These are phyloP conservation scores for Bombus superbus DNA, from an alignment of 1,140 invertebrate genomes.

Conservation along the genomic window DNA sequence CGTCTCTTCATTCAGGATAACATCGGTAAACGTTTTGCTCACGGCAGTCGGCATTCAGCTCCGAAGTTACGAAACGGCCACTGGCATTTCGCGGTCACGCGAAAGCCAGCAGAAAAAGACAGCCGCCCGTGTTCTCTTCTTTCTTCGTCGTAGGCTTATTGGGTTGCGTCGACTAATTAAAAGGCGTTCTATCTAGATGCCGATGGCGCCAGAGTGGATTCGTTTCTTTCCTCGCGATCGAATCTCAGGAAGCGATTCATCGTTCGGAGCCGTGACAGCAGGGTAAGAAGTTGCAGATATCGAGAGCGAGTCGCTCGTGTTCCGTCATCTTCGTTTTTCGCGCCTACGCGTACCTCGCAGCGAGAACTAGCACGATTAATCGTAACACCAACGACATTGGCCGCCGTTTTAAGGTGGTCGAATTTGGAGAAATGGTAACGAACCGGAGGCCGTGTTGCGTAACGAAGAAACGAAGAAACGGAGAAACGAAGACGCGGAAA, in stretches of 20 bases:
- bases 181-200: slow-evolving; percentile 32
- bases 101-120: neutral
- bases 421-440: neutral
- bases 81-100: slow-evolving; percentile 6
- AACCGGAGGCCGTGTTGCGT: too few species aligned
- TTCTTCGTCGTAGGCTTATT: slow-evolving; percentile 25
- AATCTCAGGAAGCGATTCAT: neutral
- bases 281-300: neutral
- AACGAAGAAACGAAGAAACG: neutral
- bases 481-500: neutral
- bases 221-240: slow-evolving; percentile 16
- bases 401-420: neutral
- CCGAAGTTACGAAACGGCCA: slow-evolving; percentile 48
- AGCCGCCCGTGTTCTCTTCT: neutral
- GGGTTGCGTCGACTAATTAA: slow-evolving; percentile 36
- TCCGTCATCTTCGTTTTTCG: neutral
- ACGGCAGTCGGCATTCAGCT: slow-evolving; percentile 37
- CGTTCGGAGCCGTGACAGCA: neutral
- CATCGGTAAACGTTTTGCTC: slow-evolving; percentile 65
- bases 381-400: neutral
- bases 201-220: slow-evolving; percentile 8
- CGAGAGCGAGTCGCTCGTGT: neutral
- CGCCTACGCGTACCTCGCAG: too few species aligned
- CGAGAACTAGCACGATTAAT: neutral
- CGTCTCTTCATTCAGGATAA: slow-evolving; percentile 64